Evolutionary conservation across 2,113 vertebrate genomes (phyloP), one percentile per base, ranked within the genome.

Genomic region (Nannospalax galili): DNA sequence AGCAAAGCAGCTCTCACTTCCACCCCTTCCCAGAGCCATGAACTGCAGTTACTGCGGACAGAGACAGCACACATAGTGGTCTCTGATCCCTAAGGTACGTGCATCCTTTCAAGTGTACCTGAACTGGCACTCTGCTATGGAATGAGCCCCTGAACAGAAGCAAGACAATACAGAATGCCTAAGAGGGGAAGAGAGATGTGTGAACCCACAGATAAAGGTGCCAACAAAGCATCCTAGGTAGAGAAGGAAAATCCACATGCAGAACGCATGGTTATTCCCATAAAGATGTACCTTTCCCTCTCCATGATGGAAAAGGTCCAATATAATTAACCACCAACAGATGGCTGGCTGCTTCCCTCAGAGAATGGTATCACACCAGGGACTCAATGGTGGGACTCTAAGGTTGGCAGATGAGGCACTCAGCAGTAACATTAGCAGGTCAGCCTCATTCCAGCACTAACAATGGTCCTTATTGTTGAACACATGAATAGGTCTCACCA

Each of bases 291-390:
- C 52, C 87, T 84, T 65, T 40, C 65, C 60, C 9, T 48, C 79
- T 45, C 79, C 24, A 5, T n/a, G 37, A 77, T 64, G 81, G 88
- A 81, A 78, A 35, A 77, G 32, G 65, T 62, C 84, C 90, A 84
- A 30, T 28, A 40, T 30, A 90, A 87, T 20, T 77, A 93, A 45
- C 35, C 60, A 82, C 84, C 64, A 70, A 56, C 60, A 82, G 89
- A 81, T 45, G 65, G 70, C 65, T 65, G 84, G 26, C 80, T 90
- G 42, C 52, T 78, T 93, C 90, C 74, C 91, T 84, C 58, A 22
- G 45, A 77, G 48, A 86, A 82, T 2, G 20, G n/a, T 69, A n/a
- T 88, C 64, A 4, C 17, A 77, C 62, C 48, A 72, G 60, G 45
- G 58, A 92, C 67, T 91, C 89, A 35, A 0, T 1, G 67, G 19